Base-by-base conservation (phyloP, 1,140 invertebrate genomes). In the Branchinecta lindahli region DNA sequence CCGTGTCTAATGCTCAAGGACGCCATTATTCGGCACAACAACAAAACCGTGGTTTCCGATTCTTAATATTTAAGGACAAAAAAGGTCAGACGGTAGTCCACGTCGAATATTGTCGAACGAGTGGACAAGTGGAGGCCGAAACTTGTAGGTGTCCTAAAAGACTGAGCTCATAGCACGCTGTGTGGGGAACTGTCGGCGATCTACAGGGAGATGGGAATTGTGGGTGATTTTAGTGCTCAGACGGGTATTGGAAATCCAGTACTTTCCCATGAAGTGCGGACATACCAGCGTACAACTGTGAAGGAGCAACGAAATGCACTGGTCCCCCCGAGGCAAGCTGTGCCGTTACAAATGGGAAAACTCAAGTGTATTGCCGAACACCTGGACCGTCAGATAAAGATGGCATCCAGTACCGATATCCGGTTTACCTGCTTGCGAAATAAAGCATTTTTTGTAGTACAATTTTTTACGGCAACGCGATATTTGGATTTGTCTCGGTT, bases 11-110 rank as follows among this genome's bases (percentile, higher is more conserved):
- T 9, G n/a, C 9, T 52, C 9, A 52, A n/a, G 9, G 9, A 52
- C n/a, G 9, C n/a, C 9, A 52, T 52, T n/a, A 52, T 9, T 52
- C 47, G n/a, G 47, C n/a, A n/a, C n/a, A n/a, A n/a, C n/a, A n/a
- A n/a, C n/a, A n/a, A n/a, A n/a, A n/a, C n/a, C n/a, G n/a, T n/a
- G n/a, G n/a, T n/a, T n/a, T 52, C 9, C 47, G 47, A n/a, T 52
- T 52, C n/a, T 52, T 52, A 52, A 52, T 52, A 9, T 52, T n/a
- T 9, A 52, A 52, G n/a, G 47, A 52, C n/a, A 52, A 52, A 52
- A 9, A n/a, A n/a, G 47, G 47, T 9, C 47, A 52, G n/a, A 52
- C 47, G 9, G n/a, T 9, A 52, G 47, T 52, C 9, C 47, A 52
- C 47, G 9, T 9, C 9, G 9, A 9, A 52, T 9, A 52, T 9